These are phyloP conservation scores for Zonitis immaculata DNA, from an alignment of 2,888 invertebrate genomes.

Conservation along the genomic window DNA sequence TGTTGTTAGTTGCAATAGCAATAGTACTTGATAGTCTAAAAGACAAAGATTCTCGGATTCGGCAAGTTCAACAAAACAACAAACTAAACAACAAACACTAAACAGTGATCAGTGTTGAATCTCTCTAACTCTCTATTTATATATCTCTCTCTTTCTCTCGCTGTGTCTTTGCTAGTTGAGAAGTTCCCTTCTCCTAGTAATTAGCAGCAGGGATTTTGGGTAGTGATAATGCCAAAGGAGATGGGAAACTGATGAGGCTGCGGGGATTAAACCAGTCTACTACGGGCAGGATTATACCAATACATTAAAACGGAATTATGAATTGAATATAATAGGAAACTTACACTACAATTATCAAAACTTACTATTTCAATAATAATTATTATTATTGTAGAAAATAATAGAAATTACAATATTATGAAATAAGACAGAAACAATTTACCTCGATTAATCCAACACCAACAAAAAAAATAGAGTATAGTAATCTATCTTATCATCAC, in stretches of 20 bases:
- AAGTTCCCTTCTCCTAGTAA: slow-evolving; percentile 40
- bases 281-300: slow-evolving; percentile 40
- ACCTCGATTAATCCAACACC: too few relatives aligned
- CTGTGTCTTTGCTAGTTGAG: slow-evolving; percentile 33
- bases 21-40: slow-evolving; percentile 11
- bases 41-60: slow-evolving; percentile 23
- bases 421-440: too few relatives aligned
- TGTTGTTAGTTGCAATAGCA: neutral
- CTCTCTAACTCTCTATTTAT: too few relatives aligned
- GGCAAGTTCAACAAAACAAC: slow-evolving; percentile 35
- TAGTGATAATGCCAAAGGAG: slow-evolving; percentile 44
- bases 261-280: slow-evolving; percentile 40
- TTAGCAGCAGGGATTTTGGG: slow-evolving; percentile 44
- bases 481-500: too few relatives aligned
- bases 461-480: too few relatives aligned
- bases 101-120: slow-evolving; percentile 40
- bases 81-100: slow-evolving; percentile 43
- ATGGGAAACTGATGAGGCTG: slow-evolving; percentile 47
- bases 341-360: slow-evolving; percentile 22
- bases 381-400: too few relatives aligned
- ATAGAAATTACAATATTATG: too few relatives aligned
- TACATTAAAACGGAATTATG: slow-evolving; percentile 38
- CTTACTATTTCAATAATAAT: slow-evolving; percentile 22
- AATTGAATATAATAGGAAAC: slow-evolving; percentile 38
- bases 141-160: too few relatives aligned